A percentile compares a stretch with the other conserved stretches of the same genome.
These are phyloP conservation scores for Campoplex capitator DNA, from an alignment of 2,888 invertebrate genomes.

Conservation along the genomic window DNA sequence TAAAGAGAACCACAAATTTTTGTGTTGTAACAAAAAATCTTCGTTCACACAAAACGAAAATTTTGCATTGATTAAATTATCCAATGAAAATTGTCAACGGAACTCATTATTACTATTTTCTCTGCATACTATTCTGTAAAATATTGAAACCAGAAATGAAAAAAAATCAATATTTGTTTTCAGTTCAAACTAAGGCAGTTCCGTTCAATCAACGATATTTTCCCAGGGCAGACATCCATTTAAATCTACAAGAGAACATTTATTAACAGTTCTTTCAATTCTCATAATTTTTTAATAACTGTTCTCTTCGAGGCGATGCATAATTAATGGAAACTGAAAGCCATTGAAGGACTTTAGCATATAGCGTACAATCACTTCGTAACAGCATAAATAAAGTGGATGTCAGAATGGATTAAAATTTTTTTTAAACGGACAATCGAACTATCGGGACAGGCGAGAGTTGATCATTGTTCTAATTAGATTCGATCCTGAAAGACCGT, in stretches of 20 bases:
- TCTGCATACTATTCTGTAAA: neutral
- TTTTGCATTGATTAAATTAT: neutral
- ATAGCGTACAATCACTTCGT: neutral
- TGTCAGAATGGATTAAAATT: constrained; percentile 3
- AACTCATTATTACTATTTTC: neutral
- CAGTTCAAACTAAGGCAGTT: too few relatives aligned
- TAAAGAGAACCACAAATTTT: too few relatives aligned
- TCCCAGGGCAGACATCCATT: too few relatives aligned
- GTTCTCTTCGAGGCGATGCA: neutral
- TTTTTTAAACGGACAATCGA: neutral
- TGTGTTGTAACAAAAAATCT: too few relatives aligned
- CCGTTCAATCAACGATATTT: too few relatives aligned
- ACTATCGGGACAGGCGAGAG: constrained; percentile 4
- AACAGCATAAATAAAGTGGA: neutral
- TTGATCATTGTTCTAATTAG: constrained; percentile 33
- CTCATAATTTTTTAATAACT: neutral
- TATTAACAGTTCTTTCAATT: neutral
- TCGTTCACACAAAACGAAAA: neutral
- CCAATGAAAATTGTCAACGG: too few relatives aligned
- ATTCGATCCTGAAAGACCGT: neutral
- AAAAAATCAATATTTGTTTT: neutral
- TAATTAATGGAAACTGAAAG: too few relatives aligned
- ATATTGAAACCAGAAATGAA: neutral
- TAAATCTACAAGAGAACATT: too few relatives aligned
- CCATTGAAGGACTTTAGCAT: neutral